Evolutionary conservation across 1,140 invertebrate genomes (phyloP).

Genomic region (Pseudomyrmex gracilis): DNA sequence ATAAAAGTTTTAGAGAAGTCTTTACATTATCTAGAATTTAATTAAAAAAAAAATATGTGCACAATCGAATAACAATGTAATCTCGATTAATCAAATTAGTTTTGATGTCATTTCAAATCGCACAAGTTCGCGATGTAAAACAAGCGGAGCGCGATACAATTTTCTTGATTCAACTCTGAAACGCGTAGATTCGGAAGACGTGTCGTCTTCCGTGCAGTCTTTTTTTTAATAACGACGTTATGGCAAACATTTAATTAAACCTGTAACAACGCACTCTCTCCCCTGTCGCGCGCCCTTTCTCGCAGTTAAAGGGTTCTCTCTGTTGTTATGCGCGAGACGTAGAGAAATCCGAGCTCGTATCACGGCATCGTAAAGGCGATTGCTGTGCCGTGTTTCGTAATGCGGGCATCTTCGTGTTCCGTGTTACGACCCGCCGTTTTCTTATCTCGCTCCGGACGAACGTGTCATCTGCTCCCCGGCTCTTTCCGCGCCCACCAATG

Average conservation of each 20-base stretch:
- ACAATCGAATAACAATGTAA: not conserved
- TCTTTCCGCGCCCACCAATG: conserved; percentile 70
- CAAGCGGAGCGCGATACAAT: not conserved
- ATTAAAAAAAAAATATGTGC: not conserved
- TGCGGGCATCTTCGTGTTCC: conserved; percentile 82
- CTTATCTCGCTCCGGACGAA: conserved; percentile 80
- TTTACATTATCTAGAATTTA: too few relatives aligned
- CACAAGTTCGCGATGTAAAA: not conserved
- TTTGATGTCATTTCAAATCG: not conserved
- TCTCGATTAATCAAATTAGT: not conserved
- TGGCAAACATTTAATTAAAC: conserved; percentile 83
- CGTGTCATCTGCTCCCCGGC: conserved; percentile 83
- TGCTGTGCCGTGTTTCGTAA: conserved; percentile 81
- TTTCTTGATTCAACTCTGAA: conserved; percentile 56
- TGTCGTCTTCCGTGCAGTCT: conserved; percentile 57
- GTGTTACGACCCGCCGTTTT: conserved; percentile 81
- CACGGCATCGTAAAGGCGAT: conserved; percentile 79
- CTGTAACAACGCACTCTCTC: conserved; percentile 67
- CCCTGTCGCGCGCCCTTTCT: not conserved
- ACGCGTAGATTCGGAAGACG: conserved; percentile 47
- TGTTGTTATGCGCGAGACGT: conserved; percentile 82
- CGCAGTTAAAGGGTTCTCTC: conserved; percentile 70
- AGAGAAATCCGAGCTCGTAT: conserved; percentile 71
- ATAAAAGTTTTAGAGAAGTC: not conserved
- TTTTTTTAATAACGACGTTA: conserved; percentile 62